A percentile compares a stretch with the other conserved stretches of the same genome.
phyloP scores from a whole-genome alignment of 2,888 invertebrate species.

The Oasisia sp. region DNA sequence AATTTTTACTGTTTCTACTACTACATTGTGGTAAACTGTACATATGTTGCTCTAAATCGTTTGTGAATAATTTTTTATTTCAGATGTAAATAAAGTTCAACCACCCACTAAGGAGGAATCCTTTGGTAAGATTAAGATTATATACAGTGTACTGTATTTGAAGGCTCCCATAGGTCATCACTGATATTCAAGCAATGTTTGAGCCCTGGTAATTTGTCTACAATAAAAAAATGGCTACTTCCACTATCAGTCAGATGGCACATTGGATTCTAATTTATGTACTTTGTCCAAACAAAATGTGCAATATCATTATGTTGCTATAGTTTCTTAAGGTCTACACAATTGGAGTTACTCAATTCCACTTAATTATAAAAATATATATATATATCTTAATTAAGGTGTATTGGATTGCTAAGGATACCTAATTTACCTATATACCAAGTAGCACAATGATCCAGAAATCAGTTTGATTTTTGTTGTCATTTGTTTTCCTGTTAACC shows the following conservation, averaged over 20 bases:
- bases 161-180: neutral
- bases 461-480: neutral
- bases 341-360: neutral
- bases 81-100: neutral
- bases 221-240: neutral
- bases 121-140: neutral
- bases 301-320: neutral
- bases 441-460: neutral
- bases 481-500: no score
- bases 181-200: neutral
- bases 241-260: neutral
- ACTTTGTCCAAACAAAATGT: neutral
- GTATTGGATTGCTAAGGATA: neutral
- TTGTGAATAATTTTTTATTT: constrained; percentile 13
- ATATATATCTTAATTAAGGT: no score
- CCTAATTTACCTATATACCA: neutral
- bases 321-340: neutral
- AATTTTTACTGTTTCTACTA: neutral
- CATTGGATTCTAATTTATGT: neutral
- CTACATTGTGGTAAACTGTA: neutral
- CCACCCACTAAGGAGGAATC: neutral
- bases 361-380: no score
- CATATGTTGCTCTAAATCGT: neutral
- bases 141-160: neutral
- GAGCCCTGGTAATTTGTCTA: neutral